A percentile compares a stretch with the other conserved stretches of the same genome.
Evolutionary conservation across 2,797 vertebrate species (phyloP).

Genomic region (Galago senegalensis): DNA sequence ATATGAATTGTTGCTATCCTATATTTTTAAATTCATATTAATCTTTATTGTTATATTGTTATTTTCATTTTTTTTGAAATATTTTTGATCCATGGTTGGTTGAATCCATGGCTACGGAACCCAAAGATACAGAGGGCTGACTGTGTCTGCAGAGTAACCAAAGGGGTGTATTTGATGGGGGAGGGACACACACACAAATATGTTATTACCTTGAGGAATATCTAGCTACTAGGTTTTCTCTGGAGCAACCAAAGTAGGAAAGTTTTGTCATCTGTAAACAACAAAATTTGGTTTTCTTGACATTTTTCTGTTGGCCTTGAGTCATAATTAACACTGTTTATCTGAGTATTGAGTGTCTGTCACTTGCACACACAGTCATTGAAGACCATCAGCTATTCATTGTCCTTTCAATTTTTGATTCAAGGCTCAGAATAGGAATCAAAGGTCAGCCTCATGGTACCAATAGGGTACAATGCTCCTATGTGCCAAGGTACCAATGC

Average conservation of each 20-base stretch:
- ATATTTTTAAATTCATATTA: not conserved
- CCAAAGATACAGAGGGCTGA: not conserved
- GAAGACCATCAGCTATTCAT: not conserved
- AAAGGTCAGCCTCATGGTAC: not conserved
- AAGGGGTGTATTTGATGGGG: not conserved
- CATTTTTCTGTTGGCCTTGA: not conserved
- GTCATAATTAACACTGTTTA: not conserved
- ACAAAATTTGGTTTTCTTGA: not conserved
- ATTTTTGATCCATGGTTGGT: not conserved
- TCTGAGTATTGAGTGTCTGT: not conserved
- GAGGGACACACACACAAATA: not conserved
- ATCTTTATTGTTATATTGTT: not conserved
- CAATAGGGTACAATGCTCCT: not conserved
- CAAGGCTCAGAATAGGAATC: not conserved
- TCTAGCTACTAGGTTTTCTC: not conserved
- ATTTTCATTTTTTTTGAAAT: not conserved
- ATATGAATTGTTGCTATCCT: not conserved
- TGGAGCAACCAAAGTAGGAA: not conserved
- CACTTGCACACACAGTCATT: not conserved
- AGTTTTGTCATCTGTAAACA: not conserved
- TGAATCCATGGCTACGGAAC: not conserved
- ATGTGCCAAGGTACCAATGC: too few species aligned
- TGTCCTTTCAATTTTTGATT: slow-evolving; percentile 15
- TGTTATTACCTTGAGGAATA: not conserved
- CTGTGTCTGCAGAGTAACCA: not conserved